A percentile compares a stretch with the other conserved stretches of the same genome.
Conservation (phyloP, 2,797 vertebrate genomes). For the Hyperoplus immaculatus region DNA sequence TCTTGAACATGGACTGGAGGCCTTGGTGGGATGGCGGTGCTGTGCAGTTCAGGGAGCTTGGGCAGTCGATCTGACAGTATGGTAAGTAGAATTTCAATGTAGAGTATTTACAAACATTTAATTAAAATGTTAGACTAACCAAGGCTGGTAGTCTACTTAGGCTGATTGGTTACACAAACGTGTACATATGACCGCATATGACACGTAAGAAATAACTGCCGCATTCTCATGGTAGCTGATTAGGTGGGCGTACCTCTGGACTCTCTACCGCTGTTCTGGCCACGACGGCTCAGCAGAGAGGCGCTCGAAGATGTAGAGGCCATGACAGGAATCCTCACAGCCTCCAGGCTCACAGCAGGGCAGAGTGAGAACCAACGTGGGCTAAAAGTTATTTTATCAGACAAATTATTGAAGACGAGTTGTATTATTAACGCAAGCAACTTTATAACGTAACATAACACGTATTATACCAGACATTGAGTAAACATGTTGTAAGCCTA, state of each 20-base stretch:
- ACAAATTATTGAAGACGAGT: neutral
- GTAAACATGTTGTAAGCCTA: too few relatives aligned
- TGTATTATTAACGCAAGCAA: neutral
- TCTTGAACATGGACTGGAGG: constrained; percentile 38
- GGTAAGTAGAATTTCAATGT: neutral
- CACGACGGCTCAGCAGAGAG: neutral
- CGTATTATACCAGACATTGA: too few relatives aligned
- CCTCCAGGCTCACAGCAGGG: neutral
- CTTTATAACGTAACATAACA: neutral
- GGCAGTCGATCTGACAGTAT: constrained; percentile 31
- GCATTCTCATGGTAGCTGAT: neutral
- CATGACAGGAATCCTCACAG: constrained; percentile 15
- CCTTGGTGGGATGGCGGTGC: constrained; percentile 19
- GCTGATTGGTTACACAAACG: too few relatives aligned
- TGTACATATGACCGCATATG: too few relatives aligned
- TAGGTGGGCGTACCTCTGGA: constrained; percentile 19
- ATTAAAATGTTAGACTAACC: neutral
- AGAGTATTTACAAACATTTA: neutral
- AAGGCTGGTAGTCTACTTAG: neutral
- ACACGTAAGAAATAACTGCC: neutral
- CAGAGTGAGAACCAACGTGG: neutral
- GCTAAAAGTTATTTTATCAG: neutral
- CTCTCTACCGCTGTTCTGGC: neutral
- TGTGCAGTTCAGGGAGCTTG: constrained; percentile 35
- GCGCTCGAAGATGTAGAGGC: neutral